Base-by-base conservation (phyloP, 2,113 vertebrate genomes). In the Tetrao urogallus region DNA sequence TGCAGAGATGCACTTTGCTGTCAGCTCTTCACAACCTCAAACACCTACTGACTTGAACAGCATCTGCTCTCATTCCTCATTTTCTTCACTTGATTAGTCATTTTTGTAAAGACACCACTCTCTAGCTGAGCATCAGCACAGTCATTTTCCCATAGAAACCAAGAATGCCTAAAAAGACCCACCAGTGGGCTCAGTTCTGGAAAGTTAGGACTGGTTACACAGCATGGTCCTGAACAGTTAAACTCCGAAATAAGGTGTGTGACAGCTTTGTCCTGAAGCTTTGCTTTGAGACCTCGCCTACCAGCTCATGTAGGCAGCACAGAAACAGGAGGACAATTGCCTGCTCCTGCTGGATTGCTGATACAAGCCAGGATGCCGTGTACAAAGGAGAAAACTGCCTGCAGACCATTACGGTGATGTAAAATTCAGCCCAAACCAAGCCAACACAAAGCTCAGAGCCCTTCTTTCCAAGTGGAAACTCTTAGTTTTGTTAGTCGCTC, bases 31-130 rank as follows among this genome's bases (percentile, higher is more conserved):
- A 43, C 36, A 65, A 77, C 34, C 77, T 82, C 65, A 61, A 75
- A 94, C 64, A 83, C 72, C 38, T 67, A 24, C 76, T 78, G 71
- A 28, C 40, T 57, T 40, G 88, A 71, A 74, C 3, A 75, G 43
- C 30, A 84, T 58, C 65, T 79, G n/a, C 48, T 11, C 40, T 81
- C 76, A 40, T 61, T 82, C 66, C 64, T 92, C 52, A 63, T 75
- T 86, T 88, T 60, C 60, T 64, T 72, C 66, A 63, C 5, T 69
- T 75, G 75, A 86, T 83, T 86, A 48, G 60, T 64, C 54, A 86
- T 65, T 70, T 90, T 50, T 57, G 4, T 42, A 64, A 78, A 56
- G 54, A 83, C 13, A 38, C 60, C 61, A 15, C 25, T 20, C 72
- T 47, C 47, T 81, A 88, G 61, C 61, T 75, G n/a, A 54, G 42